Evolutionary conservation across 2,888 invertebrate species (phyloP).

Genomic region (Noctua comes): DNA sequence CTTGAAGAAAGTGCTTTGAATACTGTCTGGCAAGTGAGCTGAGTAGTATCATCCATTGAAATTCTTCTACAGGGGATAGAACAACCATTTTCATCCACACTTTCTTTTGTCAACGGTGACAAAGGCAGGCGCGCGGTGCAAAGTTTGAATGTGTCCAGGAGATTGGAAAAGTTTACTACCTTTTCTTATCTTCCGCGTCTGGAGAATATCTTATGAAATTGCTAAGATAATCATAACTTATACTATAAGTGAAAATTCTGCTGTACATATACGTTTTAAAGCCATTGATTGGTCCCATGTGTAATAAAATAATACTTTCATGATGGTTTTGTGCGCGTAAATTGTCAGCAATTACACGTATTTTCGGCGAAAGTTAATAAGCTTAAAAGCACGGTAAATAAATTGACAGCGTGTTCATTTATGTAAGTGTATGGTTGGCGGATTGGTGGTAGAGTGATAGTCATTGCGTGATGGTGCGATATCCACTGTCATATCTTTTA

Average conservation of each 20-base stretch:
- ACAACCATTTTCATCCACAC: conserved; percentile 28
- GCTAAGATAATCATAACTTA: conserved; percentile 16
- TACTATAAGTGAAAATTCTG: background rate
- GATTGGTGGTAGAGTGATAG: conserved; percentile 14
- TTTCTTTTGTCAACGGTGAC: conserved; percentile 47
- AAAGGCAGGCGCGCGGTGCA: conserved; percentile 22
- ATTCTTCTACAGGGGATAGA: conserved; percentile 11
- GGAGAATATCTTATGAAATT: conserved; percentile 18
- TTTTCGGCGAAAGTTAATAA: conserved; percentile 53
- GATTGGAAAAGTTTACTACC: conserved; percentile 54
- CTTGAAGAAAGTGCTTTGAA: conserved; percentile 32
- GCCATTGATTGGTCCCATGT: background rate
- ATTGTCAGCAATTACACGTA: conserved; percentile 36
- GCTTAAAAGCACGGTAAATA: conserved; percentile 44
- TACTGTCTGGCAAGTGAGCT: conserved; percentile 41
- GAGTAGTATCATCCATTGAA: conserved; percentile 28
- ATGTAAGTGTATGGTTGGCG: conserved; percentile 22
- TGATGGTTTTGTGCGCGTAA: conserved; percentile 7
- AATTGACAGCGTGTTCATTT: conserved; percentile 23
- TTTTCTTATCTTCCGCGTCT: conserved; percentile 32
- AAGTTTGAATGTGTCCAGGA: conserved; percentile 56
- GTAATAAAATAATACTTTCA: background rate
- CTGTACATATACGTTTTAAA: background rate
- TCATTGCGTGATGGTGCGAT: conserved; percentile 36
- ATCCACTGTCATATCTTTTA: background rate